Conservation (phyloP, 1,140 invertebrate genomes). For the Drosophila pruinosa region DNA sequence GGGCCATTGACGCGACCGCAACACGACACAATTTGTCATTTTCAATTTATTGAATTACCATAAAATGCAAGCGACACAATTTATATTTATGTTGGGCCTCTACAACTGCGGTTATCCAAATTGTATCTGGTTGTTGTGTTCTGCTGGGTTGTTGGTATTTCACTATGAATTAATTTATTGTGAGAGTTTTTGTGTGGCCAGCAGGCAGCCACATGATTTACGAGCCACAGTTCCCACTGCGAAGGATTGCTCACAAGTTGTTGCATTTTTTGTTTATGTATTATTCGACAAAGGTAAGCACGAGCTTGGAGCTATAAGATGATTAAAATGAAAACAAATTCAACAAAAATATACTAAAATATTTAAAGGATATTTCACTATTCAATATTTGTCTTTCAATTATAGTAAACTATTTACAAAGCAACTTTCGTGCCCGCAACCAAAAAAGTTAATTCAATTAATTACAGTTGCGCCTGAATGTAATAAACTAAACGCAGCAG, state of each 20-base stretch:
- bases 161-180: slow-evolving; percentile 64
- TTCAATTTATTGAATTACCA: slow-evolving; percentile 81
- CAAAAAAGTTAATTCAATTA: slow-evolving; percentile 62
- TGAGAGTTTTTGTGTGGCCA: slow-evolving; percentile 30
- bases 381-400: not conserved
- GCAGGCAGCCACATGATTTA: slow-evolving; percentile 54
- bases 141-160: slow-evolving; percentile 30
- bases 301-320: too few species aligned
- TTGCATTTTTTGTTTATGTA: not conserved
- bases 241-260: slow-evolving; percentile 15
- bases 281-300: slow-evolving; percentile 6
- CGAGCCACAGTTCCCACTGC: slow-evolving; percentile 38
- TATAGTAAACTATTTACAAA: not conserved
- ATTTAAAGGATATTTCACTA: too few species aligned
- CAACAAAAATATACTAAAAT: too few species aligned
- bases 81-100: slow-evolving; percentile 62
- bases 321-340: too few species aligned
- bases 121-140: slow-evolving; percentile 11
- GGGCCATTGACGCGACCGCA: slow-evolving; percentile 60
- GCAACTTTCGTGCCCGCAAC: not conserved
- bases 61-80: slow-evolving; percentile 68
- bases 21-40: slow-evolving; percentile 81
- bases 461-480: slow-evolving; percentile 33
- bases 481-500: slow-evolving; percentile 27
- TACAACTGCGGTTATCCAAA: slow-evolving; percentile 50